Evolutionary conservation across 2,888 invertebrate species (phyloP), one percentile per base, ranked within the genome.

Genomic region (Ectemnius continuus): DNA sequence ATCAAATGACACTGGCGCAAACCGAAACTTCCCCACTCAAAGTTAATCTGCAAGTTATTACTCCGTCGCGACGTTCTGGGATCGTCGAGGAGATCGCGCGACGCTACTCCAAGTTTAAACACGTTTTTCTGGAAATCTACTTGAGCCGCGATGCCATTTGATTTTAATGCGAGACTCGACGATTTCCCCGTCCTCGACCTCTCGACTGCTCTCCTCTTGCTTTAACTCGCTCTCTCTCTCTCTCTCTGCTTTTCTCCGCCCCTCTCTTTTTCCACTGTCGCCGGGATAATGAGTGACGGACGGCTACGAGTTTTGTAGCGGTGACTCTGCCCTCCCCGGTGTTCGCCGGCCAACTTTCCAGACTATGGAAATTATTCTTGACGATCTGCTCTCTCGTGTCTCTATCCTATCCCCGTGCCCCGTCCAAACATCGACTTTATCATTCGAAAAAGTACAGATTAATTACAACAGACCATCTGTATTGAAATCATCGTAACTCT

Each of bases 41-140:
- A 84, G 81, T 83, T 84, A 81, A 84, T 83, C 79, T 76, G 70
- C 78, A 77, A 84, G 84, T 84, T 83, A 82, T 81, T 80, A 75
- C 80, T 66, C 75, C 69, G 68, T 74, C 67, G 62, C 70, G 70
- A 65, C 69, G 73, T 26, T 70, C 61, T 6, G 60, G 56, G 70
- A 66, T 36, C 36, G 36, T 36, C 36, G 36, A 6, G 36, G 36
- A 74, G 64, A 78, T 75, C 67, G 69, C 61, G 36, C 2, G 67
- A 36, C 73, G 64, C 71, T 57, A 66, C 70, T 61, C 58, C 58
- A 81, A 83, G 78, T 84, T 84, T 80, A 81, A 83, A 84, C 78
- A 75, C 79, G 78, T 80, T 84, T 83, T 82, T 84, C 77, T 78
- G 58, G 73, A 59, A 59, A 47, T 45, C 23, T 67, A 61, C 75